Percentiles rank a stretch among this genome's conserved stretches.
Evolutionary conservation across 2,113 vertebrate species (phyloP).

Genomic region (Limnothrissa miodon): DNA sequence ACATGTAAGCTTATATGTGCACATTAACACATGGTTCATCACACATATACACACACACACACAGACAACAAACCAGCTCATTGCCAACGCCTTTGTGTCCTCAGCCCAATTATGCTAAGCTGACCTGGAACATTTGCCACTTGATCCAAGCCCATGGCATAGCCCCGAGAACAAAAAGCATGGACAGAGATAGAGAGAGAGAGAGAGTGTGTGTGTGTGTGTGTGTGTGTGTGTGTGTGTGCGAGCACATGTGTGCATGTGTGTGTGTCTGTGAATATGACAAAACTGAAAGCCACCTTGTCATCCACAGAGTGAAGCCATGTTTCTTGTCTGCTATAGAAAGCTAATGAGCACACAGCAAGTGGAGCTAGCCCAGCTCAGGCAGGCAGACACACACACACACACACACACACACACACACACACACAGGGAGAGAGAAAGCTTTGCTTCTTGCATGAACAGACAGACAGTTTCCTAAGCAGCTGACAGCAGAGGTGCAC

Average conservation of each 20-base stretch:
- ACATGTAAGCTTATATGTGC: not conserved
- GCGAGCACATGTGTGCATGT: not conserved
- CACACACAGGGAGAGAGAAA: not conserved
- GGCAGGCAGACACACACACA: too few relatives aligned
- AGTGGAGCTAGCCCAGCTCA: not conserved
- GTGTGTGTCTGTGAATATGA: not conserved
- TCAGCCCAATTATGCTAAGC: slow-evolving; percentile 29
- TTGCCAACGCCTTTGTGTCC: slow-evolving; percentile 10
- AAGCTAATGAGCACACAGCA: not conserved
- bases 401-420: not conserved
- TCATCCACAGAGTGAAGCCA: not conserved
- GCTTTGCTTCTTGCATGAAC: not conserved
- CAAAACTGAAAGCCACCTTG: not conserved
- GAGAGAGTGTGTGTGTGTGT: not conserved
- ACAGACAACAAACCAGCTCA: not conserved
- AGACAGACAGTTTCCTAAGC: not conserved
- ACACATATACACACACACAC: slow-evolving; percentile 29
- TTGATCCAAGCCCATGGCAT: slow-evolving; percentile 15
- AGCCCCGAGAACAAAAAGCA: not conserved
- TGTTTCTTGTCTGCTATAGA: not conserved
- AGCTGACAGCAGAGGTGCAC: not conserved
- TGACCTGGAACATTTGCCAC: slow-evolving; percentile 21
- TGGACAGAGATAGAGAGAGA: not conserved
- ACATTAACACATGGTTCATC: not conserved
- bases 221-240: slow-evolving; percentile 11